Percentiles rank a stretch among this genome's conserved stretches.
phyloP scores from a whole-genome alignment of 2,888 invertebrate species.

The Apoda limacodes region DNA sequence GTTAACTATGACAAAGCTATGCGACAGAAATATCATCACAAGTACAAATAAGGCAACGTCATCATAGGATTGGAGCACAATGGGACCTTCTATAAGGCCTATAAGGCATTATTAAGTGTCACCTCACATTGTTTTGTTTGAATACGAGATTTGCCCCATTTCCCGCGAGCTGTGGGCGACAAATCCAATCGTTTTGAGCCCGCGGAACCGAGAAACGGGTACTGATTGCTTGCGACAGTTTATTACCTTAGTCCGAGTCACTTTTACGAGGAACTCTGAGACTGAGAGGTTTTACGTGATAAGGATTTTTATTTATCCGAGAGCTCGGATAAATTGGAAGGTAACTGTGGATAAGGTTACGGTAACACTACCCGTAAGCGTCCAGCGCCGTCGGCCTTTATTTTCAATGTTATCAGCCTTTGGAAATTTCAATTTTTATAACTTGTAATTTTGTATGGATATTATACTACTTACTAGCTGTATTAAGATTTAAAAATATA shows the following conservation, averaged over 20 bases:
- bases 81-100: no score
- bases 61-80: no score
- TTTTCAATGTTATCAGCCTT: no score
- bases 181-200: constrained; percentile 29
- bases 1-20: no score
- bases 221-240: constrained; percentile 41
- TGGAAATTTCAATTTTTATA: no score
- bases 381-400: constrained; percentile 18
- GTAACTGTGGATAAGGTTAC: not conserved
- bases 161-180: constrained; percentile 16
- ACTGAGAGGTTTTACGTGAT: constrained; percentile 6
- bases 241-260: constrained; percentile 29
- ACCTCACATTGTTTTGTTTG: constrained; percentile 1
- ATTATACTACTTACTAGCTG: no score
- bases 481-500: no score
- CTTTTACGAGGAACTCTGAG: constrained; percentile 23
- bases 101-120: no score
- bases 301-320: constrained; percentile 9
- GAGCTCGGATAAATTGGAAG: not conserved
- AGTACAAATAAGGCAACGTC: no score
- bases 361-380: not conserved
- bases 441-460: no score
- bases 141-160: not conserved
- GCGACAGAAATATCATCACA: no score
- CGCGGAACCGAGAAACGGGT: constrained; percentile 20